Evolutionary conservation across 2,888 invertebrate genomes (phyloP).

Genomic region (Acronicta alni): DNA sequence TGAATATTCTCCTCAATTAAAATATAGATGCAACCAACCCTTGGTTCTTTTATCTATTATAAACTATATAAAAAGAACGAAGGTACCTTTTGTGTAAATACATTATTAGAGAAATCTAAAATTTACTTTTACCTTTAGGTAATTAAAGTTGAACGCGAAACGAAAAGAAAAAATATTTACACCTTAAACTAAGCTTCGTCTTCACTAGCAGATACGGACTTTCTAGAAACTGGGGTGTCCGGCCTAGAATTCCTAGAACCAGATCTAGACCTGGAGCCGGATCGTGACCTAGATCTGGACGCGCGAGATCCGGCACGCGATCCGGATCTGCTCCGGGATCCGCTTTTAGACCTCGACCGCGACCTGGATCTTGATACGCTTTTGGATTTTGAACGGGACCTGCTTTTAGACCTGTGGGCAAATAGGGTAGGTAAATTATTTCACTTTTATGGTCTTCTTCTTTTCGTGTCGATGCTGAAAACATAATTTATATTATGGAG

Average conservation of each 20-base stretch:
- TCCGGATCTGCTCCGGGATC: conserved; percentile 57
- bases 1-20: neutral
- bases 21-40: neutral
- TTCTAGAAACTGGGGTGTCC: conserved; percentile 89
- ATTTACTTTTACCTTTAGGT: conserved; percentile 38
- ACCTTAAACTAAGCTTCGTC: conserved; percentile 76
- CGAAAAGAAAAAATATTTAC: conserved; percentile 53
- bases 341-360: conserved; percentile 67
- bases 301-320: conserved; percentile 76
- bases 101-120: conserved; percentile 21
- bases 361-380: conserved; percentile 68
- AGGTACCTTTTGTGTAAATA: conserved; percentile 15
- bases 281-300: conserved; percentile 80
- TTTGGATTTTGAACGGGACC: conserved; percentile 62
- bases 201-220: conserved; percentile 90
- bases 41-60: conserved; percentile 1
- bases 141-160: conserved; percentile 40
- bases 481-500: too few species aligned
- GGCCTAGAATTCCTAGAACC: conserved; percentile 83
- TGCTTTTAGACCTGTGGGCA: conserved; percentile 58
- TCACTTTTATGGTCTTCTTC: too few species aligned
- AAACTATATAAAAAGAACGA: conserved; percentile 8
- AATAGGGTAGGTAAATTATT: conserved; percentile 33
- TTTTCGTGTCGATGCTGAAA: too few species aligned
- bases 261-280: conserved; percentile 77